Evolutionary conservation across 2,888 invertebrate genomes (phyloP).

Genomic region (Nowickia ferox): DNA sequence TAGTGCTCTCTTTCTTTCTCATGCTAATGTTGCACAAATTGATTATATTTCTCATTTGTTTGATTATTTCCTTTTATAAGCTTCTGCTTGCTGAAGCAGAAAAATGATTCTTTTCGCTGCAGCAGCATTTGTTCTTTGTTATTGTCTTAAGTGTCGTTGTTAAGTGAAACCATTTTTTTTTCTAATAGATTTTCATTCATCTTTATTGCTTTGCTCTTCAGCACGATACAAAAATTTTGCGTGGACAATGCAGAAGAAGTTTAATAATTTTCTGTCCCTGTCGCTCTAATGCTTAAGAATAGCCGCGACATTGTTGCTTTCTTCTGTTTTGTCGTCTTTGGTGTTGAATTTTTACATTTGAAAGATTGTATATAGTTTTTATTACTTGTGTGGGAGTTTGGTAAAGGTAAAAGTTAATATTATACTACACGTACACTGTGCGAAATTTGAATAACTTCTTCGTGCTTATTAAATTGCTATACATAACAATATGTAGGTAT

Average conservation of each 20-base stretch:
- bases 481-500: no score
- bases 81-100: conserved; percentile 54
- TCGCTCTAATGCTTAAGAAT: conserved; percentile 31
- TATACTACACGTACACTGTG: conserved; percentile 22
- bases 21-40: conserved; percentile 19
- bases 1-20: conserved; percentile 67
- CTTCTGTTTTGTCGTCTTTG: background rate
- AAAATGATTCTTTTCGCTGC: conserved; percentile 36
- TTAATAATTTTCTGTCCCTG: conserved; percentile 60
- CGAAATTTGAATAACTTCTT: background rate
- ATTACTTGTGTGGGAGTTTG: conserved; percentile 63
- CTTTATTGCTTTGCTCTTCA: conserved; percentile 66
- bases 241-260: conserved; percentile 25
- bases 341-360: background rate
- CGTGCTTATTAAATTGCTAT: no score
- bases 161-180: conserved; percentile 80
- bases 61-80: conserved; percentile 19
- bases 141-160: conserved; percentile 72
- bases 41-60: conserved; percentile 37
- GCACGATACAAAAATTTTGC: conserved; percentile 45
- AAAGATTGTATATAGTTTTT: conserved; percentile 31
- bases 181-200: conserved; percentile 72
- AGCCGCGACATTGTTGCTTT: conserved; percentile 20
- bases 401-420: conserved; percentile 39
- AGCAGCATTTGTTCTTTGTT: background rate